Conservation (phyloP, 2,888 invertebrate species). For the Congeria kusceri region DNA sequence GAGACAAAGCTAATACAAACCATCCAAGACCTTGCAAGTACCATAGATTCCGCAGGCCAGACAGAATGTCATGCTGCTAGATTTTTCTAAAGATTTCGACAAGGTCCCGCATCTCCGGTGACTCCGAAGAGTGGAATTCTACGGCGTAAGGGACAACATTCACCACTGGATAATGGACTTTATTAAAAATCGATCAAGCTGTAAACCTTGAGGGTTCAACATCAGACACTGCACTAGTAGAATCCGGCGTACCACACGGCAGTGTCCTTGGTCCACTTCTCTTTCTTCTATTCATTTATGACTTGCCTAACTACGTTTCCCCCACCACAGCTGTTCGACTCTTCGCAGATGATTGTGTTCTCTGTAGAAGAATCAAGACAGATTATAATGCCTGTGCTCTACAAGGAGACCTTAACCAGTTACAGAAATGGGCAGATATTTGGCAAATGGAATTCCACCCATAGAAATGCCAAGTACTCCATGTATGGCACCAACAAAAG, state of each 20-base stretch:
- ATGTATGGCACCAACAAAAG: conserved; percentile 31
- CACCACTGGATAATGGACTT: conserved; percentile 6
- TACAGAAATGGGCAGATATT: conserved; percentile 1
- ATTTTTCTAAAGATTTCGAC: conserved; percentile 26
- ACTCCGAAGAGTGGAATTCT: conserved; percentile 14
- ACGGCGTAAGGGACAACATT: conserved; percentile 11
- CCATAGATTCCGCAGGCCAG: not conserved
- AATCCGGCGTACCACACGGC: not conserved
- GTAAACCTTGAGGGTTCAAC: not conserved
- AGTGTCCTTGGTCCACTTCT: not conserved
- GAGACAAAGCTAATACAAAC: conserved; percentile 12
- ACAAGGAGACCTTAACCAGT: not conserved
- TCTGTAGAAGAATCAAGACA: not conserved
- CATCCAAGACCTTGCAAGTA: conserved; percentile 15
- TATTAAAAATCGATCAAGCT: not conserved
- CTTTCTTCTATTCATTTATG: conserved; percentile 14
- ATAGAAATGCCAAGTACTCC: conserved; percentile 10
- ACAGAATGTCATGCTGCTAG: conserved; percentile 27
- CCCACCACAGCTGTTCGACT: not conserved
- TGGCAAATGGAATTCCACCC: conserved; percentile 18
- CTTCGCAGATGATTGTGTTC: conserved; percentile 2
- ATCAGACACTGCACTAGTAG: not conserved
- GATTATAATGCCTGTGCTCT: not conserved
- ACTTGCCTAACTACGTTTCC: conserved; percentile 16
- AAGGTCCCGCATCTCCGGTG: conserved; percentile 13